Evolutionary conservation across 2,797 vertebrate genomes (phyloP).

Genomic region (Scolopax rusticola): DNA sequence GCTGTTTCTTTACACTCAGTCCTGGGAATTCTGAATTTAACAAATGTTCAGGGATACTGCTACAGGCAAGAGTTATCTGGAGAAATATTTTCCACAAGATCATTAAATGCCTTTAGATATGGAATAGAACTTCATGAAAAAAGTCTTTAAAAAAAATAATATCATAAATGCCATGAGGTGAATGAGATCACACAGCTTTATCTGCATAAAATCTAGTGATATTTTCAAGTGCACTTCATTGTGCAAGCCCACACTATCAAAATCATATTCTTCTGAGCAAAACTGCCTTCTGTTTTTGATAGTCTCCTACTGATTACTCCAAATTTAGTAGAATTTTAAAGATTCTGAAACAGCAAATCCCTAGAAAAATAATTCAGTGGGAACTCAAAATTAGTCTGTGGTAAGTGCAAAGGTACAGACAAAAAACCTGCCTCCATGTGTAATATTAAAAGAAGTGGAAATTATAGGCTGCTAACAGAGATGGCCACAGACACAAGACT

Average conservation of each 20-base stretch:
- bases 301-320: not conserved
- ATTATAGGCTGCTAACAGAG: not conserved
- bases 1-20: not conserved
- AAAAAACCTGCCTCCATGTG: not conserved
- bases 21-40: not conserved
- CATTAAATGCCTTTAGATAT: not conserved
- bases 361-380: not conserved
- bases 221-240: not conserved
- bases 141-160: rapidly evolving
- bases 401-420: not conserved
- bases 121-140: not conserved
- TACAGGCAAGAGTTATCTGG: not conserved
- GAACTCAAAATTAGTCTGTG: not conserved
- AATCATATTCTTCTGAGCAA: not conserved
- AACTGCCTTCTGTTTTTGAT: not conserved
- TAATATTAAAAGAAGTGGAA: not conserved
- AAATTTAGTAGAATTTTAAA: not conserved
- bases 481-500: not conserved
- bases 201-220: not conserved
- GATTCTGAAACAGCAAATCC: not conserved
- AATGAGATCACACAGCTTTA: not conserved
- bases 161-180: not conserved
- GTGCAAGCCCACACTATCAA: not conserved
- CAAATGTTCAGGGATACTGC: not conserved
- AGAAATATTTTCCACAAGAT: not conserved